A percentile compares a stretch with the other conserved stretches of the same genome.
phyloP scores from a whole-genome alignment of 2,797 vertebrate genomes.

The Ficedula albicollis region DNA sequence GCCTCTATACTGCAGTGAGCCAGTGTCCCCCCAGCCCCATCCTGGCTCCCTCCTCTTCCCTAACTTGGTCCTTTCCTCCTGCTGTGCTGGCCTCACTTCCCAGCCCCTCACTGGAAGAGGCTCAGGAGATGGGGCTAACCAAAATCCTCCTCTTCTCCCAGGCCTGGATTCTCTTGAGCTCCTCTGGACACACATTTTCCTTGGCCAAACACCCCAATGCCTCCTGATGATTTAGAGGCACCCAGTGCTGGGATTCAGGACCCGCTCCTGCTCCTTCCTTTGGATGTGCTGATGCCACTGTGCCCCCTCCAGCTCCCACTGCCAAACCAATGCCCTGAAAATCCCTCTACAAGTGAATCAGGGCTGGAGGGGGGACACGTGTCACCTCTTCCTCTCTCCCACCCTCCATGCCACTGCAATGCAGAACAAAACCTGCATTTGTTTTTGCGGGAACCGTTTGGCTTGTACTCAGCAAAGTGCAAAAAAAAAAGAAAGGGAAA shows the following conservation, averaged over 20 bases:
- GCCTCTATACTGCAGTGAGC: background rate
- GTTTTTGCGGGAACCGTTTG: constrained; percentile 46
- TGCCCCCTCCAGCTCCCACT: background rate
- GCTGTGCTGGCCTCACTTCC: background rate
- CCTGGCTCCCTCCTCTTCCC: background rate
- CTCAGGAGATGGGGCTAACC: background rate
- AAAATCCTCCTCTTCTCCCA: background rate
- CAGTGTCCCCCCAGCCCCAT: background rate
- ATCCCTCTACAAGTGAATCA: background rate
- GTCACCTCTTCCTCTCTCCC: constrained; percentile 42
- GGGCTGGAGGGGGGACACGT: background rate
- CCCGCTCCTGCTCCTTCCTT: background rate
- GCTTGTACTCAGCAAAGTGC: constrained; percentile 3
- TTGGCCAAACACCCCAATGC: background rate
- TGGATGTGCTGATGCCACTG: background rate
- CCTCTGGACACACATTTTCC: background rate
- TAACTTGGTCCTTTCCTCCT: background rate
- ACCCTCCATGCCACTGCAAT: background rate
- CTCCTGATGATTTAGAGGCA: background rate
- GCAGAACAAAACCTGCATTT: constrained; percentile 64
- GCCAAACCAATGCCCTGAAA: background rate
- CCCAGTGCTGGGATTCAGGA: background rate
- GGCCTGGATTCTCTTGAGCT: background rate
- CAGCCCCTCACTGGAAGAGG: accelerated
- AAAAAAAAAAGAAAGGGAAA: background rate